phyloP scores from a whole-genome alignment of 2,888 invertebrate species.

The Camponotus fellah region DNA sequence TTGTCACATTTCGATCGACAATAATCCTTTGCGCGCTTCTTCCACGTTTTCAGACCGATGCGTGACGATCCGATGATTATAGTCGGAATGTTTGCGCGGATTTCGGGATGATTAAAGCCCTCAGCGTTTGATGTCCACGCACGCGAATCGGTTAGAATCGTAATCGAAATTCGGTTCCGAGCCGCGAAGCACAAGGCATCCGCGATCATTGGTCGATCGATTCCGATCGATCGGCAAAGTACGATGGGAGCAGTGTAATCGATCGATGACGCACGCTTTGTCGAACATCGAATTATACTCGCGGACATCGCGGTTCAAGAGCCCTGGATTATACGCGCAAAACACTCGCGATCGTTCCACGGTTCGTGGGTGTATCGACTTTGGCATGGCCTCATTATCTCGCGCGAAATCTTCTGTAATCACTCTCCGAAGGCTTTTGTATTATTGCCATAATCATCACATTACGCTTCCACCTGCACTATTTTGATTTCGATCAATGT shows the following conservation, averaged over 20 bases:
- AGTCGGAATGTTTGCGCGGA: constrained; percentile 37
- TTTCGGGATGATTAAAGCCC: constrained; percentile 59
- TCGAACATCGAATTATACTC: constrained; percentile 55
- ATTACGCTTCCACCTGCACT: neutral
- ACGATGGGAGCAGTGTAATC: constrained; percentile 16
- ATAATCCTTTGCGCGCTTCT: constrained; percentile 49
- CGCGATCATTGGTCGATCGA: constrained; percentile 65
- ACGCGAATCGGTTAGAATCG: constrained; percentile 42
- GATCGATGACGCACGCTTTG: constrained; percentile 56
- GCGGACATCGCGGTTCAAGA: constrained; percentile 14
- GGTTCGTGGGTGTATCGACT: constrained; percentile 23
- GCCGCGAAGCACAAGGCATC: constrained; percentile 59
- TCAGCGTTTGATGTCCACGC: constrained; percentile 66
- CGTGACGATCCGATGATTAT: constrained; percentile 62
- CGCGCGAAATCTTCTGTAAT: constrained; percentile 49
- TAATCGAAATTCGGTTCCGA: constrained; percentile 52
- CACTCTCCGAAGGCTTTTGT: constrained; percentile 34
- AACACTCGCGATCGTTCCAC: constrained; percentile 33
- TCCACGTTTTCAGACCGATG: constrained; percentile 44
- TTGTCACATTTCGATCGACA: neutral
- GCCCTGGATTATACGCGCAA: constrained; percentile 32
- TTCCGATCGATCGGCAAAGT: constrained; percentile 49
- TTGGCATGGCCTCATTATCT: constrained; percentile 28
- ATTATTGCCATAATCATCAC: constrained; percentile 15
- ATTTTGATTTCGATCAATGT: constrained; percentile 4